phyloP scores from a whole-genome alignment of 2,888 invertebrate species.

The Prosopocoilus inquinatus region DNA sequence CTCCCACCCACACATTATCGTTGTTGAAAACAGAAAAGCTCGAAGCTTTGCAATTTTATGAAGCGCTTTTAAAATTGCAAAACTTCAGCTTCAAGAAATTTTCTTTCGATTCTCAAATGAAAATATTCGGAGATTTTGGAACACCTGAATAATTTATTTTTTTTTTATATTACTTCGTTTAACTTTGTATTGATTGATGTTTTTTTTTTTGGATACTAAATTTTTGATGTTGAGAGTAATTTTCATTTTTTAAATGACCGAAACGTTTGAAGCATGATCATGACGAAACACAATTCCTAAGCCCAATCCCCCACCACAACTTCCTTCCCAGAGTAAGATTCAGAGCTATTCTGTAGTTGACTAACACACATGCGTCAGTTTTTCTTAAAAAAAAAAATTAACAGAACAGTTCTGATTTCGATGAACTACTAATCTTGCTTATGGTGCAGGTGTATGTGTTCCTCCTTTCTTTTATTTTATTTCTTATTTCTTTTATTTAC shows the following conservation, averaged over 20 bases:
- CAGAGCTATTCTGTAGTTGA: constrained; percentile 30
- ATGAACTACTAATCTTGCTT: neutral
- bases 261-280: neutral
- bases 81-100: too few species aligned
- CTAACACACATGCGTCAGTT: constrained; percentile 21
- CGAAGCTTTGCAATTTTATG: too few species aligned
- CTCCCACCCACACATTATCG: constrained; percentile 11
- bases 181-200: constrained; percentile 16
- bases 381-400: constrained; percentile 14
- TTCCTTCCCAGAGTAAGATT: constrained; percentile 24
- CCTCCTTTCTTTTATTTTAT: constrained; percentile 5
- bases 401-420: constrained; percentile 28
- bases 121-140: too few species aligned
- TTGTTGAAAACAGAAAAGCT: constrained; percentile 16
- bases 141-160: constrained; percentile 16
- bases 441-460: constrained; percentile 1
- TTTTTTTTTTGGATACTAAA: constrained; percentile 19
- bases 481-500: neutral
- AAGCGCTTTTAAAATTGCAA: too few species aligned
- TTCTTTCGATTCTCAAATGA: too few species aligned
- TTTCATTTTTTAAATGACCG: constrained; percentile 3
- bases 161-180: constrained; percentile 17
- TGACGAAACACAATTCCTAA: neutral
- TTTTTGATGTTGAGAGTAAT: constrained; percentile 8
- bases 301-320: constrained; percentile 11